Evolutionary conservation across 1,140 invertebrate species (phyloP).

Genomic region (Caenorhabditis latens): DNA sequence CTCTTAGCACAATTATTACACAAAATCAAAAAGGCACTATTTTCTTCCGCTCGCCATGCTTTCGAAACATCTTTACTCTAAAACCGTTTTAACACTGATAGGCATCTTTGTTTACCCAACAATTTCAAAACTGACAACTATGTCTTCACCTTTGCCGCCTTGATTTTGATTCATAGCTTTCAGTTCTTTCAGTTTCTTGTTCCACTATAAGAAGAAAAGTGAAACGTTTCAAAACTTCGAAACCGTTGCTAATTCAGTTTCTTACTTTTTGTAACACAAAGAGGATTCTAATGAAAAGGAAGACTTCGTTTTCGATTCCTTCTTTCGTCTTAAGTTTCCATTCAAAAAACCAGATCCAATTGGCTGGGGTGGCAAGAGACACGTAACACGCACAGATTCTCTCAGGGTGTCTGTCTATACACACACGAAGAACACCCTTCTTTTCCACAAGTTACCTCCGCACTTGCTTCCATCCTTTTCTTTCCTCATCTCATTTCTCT

Average conservation of each 20-base stretch:
- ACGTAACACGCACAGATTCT: background rate
- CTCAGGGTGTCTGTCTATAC: constrained; percentile 29
- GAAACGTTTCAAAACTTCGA: background rate
- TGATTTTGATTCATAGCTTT: background rate
- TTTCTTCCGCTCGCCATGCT: background rate
- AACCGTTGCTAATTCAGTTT: constrained; percentile 26
- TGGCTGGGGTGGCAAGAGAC: constrained; percentile 39
- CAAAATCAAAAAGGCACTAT: background rate
- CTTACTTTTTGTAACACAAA: background rate
- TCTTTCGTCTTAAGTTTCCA: constrained; percentile 21
- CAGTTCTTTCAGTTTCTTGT: background rate
- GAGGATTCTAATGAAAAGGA: background rate
- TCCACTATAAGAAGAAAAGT: background rate
- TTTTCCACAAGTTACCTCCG: constrained; percentile 43
- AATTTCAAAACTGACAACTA: too few relatives aligned
- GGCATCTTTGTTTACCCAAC: background rate
- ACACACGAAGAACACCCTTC: constrained; percentile 39
- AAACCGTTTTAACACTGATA: background rate
- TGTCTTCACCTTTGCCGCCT: too few relatives aligned
- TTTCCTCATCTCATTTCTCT: background rate
- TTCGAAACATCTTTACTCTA: background rate
- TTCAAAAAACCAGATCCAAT: constrained; percentile 50
- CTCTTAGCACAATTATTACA: background rate
- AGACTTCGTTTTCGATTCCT: background rate
- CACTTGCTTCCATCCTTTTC: background rate